Conservation (phyloP, 2,113 vertebrate genomes). For the Phoenicopterus ruber region DNA sequence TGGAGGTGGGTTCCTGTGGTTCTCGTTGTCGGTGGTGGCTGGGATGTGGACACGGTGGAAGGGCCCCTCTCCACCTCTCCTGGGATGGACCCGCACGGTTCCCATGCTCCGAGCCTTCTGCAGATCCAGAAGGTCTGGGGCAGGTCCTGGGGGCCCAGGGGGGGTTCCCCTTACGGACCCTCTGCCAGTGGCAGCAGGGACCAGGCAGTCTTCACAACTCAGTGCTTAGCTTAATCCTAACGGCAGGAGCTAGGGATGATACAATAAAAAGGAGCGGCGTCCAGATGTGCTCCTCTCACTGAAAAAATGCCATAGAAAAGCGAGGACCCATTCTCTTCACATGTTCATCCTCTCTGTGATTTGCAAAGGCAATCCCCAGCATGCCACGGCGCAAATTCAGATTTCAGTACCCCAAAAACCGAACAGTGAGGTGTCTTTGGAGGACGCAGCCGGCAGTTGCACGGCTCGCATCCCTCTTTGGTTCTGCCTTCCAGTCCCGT, state of each 20-base stretch:
- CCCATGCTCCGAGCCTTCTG: not conserved
- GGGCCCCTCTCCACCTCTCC: not conserved
- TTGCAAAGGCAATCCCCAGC: no score
- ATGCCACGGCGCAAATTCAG: not conserved
- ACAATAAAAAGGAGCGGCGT: not conserved
- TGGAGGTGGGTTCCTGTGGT: not conserved
- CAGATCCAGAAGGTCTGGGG: not conserved
- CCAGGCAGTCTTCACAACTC: not conserved
- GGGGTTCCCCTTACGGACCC: rapidly evolving
- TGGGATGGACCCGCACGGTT: rapidly evolving
- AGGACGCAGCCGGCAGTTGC: rapidly evolving
- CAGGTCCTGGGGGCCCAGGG: not conserved
- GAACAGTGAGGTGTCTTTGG: not conserved
- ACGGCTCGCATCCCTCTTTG: rapidly evolving
- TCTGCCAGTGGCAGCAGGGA: not conserved
- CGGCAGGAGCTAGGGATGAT: not conserved
- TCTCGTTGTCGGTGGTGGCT: rapidly evolving
- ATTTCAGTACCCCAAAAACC: not conserved
- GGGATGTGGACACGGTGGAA: rapidly evolving
- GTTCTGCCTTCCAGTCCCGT: not conserved
- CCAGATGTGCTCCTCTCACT: not conserved
- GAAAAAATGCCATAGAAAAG: not conserved
- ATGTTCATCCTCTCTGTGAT: not conserved
- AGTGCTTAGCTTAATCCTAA: not conserved
- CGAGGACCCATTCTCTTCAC: rapidly evolving